A percentile compares a stretch with the other conserved stretches of the same genome.
Conservation (phyloP, 2,888 invertebrate species). For the Athetis lepigone region DNA sequence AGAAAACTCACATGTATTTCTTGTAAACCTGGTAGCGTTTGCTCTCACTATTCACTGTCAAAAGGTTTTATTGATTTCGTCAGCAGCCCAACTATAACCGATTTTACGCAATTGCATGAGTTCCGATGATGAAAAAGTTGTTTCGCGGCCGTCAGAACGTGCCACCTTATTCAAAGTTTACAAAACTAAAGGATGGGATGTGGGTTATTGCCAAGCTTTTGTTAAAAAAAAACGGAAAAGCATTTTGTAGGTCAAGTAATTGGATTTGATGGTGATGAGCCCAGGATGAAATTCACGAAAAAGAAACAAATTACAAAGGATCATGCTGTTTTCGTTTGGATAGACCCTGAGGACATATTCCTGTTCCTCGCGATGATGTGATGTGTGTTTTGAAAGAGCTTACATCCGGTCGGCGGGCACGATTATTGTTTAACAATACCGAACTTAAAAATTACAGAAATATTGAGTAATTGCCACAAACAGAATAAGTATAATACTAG, state of each 20-base stretch:
- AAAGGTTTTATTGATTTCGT: too few species aligned
- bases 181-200: constrained; percentile 3
- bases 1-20: too few species aligned
- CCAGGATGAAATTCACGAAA: constrained; percentile 10
- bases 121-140: background rate
- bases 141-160: background rate
- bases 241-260: constrained; percentile 1
- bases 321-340: constrained; percentile 16
- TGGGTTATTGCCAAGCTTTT: constrained; percentile 17
- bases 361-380: constrained; percentile 16
- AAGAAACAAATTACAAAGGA: constrained; percentile 18
- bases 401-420: constrained; percentile 10
- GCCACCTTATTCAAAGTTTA: background rate
- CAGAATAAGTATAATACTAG: constrained; percentile 9
- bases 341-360: constrained; percentile 17
- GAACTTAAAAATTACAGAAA: constrained; percentile 16
- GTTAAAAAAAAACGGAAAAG: constrained; percentile 8
- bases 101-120: background rate
- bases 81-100: background rate
- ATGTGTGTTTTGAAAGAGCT: constrained; percentile 12
- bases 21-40: too few species aligned
- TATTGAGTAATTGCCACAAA: constrained; percentile 9
- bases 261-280: constrained; percentile 2
- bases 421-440: constrained; percentile 6
- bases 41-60: too few species aligned